Percentiles rank a stretch among this genome's conserved stretches.
Evolutionary conservation across 2,113 vertebrate species (phyloP).

Genomic region (Poecile atricapillus): DNA sequence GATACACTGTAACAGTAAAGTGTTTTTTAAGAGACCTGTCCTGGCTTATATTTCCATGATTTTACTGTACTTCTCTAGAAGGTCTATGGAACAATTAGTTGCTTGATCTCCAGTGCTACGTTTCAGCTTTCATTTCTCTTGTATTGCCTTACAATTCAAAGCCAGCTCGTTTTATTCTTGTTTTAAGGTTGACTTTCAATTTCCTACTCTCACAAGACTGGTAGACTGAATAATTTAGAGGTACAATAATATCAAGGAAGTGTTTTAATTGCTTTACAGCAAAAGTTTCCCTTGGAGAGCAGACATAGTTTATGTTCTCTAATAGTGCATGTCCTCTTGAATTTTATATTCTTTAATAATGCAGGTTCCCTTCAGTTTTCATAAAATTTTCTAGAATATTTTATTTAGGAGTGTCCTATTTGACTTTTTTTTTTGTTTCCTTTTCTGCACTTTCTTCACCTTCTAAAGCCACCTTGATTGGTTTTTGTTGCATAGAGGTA

Average conservation of each 20-base stretch:
- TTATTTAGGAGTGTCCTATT: not conserved
- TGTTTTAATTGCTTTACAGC: not conserved
- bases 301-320: not conserved
- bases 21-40: not conserved
- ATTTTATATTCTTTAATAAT: not conserved
- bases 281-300: not conserved
- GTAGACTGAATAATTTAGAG: not conserved
- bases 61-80: not conserved
- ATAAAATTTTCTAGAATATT: not conserved
- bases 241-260: not conserved
- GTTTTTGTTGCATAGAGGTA: not conserved
- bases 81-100: not conserved
- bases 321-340: not conserved
- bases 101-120: not conserved
- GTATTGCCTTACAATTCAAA: not conserved
- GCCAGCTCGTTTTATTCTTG: not conserved
- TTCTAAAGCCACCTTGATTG: not conserved
- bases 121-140: not conserved
- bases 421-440: not conserved
- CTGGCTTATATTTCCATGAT: not conserved
- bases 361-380: not conserved
- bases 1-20: not conserved
- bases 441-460: not conserved
- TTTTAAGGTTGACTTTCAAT: not conserved
- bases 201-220: not conserved